Evolutionary conservation across 2,113 vertebrate genomes (phyloP), one percentile per base, ranked within the genome.

Genomic region (Jaculus jaculus): DNA sequence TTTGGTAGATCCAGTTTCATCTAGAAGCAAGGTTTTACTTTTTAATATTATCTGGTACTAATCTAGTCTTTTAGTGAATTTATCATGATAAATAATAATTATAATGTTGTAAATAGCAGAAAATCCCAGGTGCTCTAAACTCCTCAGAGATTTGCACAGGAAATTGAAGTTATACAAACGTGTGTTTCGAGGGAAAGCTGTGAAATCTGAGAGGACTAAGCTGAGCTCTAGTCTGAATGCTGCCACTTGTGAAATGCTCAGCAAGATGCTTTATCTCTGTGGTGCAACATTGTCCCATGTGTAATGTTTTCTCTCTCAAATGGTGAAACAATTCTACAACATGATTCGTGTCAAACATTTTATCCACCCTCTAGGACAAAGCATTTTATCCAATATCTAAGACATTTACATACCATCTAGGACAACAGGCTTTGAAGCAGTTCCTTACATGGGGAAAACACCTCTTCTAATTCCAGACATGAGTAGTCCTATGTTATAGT

Each of bases 381-480:
- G 84, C 34, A 89, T 89, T 95, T 87, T 95, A 28, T 69, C 9
- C 26, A 90, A 13, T 24, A n/a, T 61, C 20, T 87, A 30, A 30
- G 90, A 87, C 54, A 54, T 54, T 54, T 54, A 54, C 54, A 54
- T 54, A 54, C 15, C 6, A 54, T 2, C 15, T 54, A 54, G 54
- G 15, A 54, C 54, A 54, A 54, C 2, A 63, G 18, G 23, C 54
- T 77, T 88, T 66, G 6, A 84, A 37, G 83, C 51, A 87, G 34
- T 90, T 26, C 73, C 4, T 7, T 23, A 86, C 51, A 28, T 85
- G 79, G 34, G 79, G 95, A 12, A 30, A 69, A 68, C 65, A 75
- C 18, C 5, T 63, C 65, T 68, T 90, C 7, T 28, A 96, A 93
- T 95, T 95, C 73, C 73, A 69, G 69, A 81, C 7, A 89, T 3